Percentiles rank a stretch among this genome's conserved stretches.
These are phyloP conservation scores for Xiphydria camelus DNA, from an alignment of 2,888 invertebrate species.

Conservation along the genomic window DNA sequence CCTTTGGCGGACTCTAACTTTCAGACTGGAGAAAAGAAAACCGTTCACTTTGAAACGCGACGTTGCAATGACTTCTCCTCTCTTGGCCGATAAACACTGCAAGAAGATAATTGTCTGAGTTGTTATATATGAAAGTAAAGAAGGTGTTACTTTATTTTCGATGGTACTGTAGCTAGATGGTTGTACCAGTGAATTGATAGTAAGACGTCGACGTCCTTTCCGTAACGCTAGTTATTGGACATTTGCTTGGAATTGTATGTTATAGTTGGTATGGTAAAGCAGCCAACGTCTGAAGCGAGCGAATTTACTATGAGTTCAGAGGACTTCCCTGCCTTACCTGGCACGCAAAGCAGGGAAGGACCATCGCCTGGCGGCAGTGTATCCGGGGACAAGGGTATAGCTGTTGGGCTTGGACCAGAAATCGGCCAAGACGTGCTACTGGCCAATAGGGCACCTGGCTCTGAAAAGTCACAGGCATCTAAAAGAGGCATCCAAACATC, in stretches of 20 bases:
- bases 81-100: no score
- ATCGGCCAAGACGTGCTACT: slow-evolving; percentile 55
- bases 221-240: no score
- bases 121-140: no score
- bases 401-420: slow-evolving; percentile 57
- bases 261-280: slow-evolving; percentile 92
- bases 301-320: slow-evolving; percentile 98
- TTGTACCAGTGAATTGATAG: no score
- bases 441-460: slow-evolving; percentile 50
- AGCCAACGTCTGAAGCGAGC: slow-evolving; percentile 87
- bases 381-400: slow-evolving; percentile 56
- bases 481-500: slow-evolving; percentile 92
- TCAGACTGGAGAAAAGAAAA: no score
- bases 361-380: slow-evolving; percentile 67
- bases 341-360: slow-evolving; percentile 76
- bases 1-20: no score
- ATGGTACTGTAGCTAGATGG: no score
- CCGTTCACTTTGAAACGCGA: no score
- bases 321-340: slow-evolving; percentile 99
- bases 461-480: slow-evolving; percentile 55
- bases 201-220: no score
- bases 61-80: no score
- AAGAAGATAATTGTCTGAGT: no score
- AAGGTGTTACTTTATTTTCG: no score
- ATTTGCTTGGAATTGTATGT: slow-evolving; percentile 17